phyloP scores from a whole-genome alignment of 2,888 invertebrate genomes.

The Bimastos eiseni region DNA sequence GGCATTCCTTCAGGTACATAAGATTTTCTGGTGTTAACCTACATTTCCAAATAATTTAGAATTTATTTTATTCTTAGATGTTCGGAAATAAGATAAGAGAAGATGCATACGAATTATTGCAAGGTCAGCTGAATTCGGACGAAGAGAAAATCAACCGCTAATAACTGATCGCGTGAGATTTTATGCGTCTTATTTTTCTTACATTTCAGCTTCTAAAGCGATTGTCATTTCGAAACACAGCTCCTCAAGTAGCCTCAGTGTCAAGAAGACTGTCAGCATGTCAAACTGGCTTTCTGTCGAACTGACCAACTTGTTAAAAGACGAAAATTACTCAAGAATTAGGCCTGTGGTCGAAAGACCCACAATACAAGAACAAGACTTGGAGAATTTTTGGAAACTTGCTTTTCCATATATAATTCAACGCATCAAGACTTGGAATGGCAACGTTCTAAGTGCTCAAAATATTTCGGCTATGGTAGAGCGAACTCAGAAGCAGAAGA shows the following conservation, averaged over 20 bases:
- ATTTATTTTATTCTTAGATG: too few species aligned
- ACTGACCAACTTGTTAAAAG: not conserved
- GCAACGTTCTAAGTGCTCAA: not conserved
- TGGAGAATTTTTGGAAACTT: not conserved
- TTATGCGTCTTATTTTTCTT: too few species aligned
- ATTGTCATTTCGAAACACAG: too few species aligned
- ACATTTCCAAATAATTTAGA: too few species aligned
- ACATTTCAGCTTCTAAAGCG: too few species aligned
- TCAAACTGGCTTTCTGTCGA: not conserved
- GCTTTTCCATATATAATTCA: constrained; percentile 17
- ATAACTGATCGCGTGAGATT: too few species aligned
- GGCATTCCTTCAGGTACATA: too few species aligned
- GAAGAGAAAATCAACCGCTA: too few species aligned
- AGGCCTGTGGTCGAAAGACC: not conserved
- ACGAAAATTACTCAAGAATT: not conserved
- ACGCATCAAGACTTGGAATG: constrained; percentile 14
- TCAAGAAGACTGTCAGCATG: not conserved
- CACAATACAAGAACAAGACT: not conserved
- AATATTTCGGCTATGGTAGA: not conserved
- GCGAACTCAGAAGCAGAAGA: not conserved
- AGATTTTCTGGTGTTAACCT: too few species aligned
- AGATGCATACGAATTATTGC: too few species aligned
- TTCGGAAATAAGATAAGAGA: too few species aligned
- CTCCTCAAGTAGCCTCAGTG: not conserved
- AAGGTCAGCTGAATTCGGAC: too few species aligned